Conservation (phyloP, 2,113 vertebrate genomes). For the Garra rufa region DNA sequence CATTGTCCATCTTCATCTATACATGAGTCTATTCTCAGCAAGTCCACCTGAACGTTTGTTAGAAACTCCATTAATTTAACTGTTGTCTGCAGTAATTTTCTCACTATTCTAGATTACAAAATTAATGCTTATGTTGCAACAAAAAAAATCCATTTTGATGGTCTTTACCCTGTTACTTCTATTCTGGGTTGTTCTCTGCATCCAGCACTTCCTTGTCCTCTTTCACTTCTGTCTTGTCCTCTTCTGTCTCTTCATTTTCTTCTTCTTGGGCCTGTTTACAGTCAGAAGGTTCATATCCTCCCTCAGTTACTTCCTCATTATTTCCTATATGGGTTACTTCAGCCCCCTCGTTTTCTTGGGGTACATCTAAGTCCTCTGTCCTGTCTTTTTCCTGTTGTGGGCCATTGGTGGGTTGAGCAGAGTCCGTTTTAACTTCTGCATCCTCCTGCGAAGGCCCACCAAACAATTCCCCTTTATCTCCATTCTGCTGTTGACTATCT, state of each 20-base stretch:
- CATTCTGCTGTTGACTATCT: conserved; percentile 59
- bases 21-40: not conserved
- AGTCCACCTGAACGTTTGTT: not conserved
- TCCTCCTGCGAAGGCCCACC: conserved; percentile 49
- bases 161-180: conserved; percentile 22
- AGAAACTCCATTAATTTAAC: not conserved
- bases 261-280: conserved; percentile 37
- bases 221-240: conserved; percentile 26
- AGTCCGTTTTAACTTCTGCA: conserved; percentile 6
- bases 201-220: conserved; percentile 26
- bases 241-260: conserved; percentile 40
- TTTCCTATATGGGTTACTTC: not conserved
- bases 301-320: not conserved
- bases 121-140: not conserved
- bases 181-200: conserved; percentile 36
- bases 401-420: conserved; percentile 10
- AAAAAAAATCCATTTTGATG: not conserved
- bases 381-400: conserved; percentile 56
- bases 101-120: not conserved
- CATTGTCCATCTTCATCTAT: not conserved
- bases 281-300: conserved; percentile 41
- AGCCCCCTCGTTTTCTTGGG: conserved; percentile 32
- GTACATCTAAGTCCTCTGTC: conserved; percentile 45
- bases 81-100: not conserved
- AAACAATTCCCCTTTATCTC: conserved; percentile 57